Conservation (phyloP, 2,113 vertebrate species). For the chimpanzee (Pan troglodytes) region DNA sequence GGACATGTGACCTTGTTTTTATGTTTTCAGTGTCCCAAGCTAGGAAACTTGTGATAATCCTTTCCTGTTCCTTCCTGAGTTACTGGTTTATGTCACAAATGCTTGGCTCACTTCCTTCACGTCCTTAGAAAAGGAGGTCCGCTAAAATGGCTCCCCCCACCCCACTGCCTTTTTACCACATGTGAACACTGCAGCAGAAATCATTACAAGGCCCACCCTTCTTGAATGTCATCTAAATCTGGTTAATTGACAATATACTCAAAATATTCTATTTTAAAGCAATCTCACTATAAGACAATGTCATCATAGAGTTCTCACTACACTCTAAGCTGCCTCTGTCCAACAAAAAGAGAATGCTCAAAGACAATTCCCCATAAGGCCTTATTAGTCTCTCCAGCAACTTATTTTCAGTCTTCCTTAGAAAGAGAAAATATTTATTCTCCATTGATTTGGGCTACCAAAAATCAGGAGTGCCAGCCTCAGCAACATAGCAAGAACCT, state of each 20-base stretch:
- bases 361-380: background rate
- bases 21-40: constrained; percentile 38
- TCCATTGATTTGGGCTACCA: background rate
- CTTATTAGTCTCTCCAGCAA: background rate
- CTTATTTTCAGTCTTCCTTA: background rate
- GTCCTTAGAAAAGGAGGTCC: background rate
- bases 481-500: no score
- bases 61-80: constrained; percentile 71
- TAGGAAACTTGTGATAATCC: constrained; percentile 41
- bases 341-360: background rate
- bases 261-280: background rate
- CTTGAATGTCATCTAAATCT: background rate
- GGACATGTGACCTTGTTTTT: constrained; percentile 63
- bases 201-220: background rate
- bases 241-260: background rate
- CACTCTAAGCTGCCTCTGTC: background rate
- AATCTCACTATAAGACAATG: background rate
- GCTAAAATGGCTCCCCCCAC: background rate
- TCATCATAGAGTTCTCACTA: background rate
- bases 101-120: constrained; percentile 17
- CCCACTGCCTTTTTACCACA: background rate
- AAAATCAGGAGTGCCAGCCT: background rate
- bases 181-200: background rate
- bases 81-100: background rate
- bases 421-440: background rate